Evolutionary conservation across 2,888 invertebrate species (phyloP).

Genomic region (Andrena fulva): DNA sequence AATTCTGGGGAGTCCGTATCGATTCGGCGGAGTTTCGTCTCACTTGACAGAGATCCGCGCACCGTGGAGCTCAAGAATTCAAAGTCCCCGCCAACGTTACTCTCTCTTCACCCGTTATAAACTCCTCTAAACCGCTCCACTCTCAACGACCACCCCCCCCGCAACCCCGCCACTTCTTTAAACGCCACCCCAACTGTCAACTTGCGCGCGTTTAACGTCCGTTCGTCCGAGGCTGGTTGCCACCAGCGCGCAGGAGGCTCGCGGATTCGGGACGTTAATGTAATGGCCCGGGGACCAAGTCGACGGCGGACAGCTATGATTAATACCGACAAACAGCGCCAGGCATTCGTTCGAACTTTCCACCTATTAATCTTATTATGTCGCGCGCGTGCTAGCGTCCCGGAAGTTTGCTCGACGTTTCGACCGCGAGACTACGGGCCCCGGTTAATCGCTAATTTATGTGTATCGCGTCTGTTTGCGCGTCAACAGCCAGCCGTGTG

Average conservation of each 20-base stretch:
- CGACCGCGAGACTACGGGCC: not conserved
- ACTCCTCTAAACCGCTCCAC: not conserved
- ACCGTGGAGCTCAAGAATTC: no score
- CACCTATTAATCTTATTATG: conserved; percentile 42
- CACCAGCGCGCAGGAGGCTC: conserved; percentile 7
- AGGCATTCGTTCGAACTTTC: conserved; percentile 43
- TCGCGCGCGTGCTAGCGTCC: conserved; percentile 7
- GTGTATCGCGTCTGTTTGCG: conserved; percentile 29
- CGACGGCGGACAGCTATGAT: conserved; percentile 32
- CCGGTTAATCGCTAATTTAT: conserved; percentile 41
- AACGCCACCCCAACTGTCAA: not conserved
- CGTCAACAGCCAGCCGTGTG: conserved; percentile 18
- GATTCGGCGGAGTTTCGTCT: not conserved
- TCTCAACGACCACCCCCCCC: no score
- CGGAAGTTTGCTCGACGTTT: conserved; percentile 27
- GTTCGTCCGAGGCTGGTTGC: conserved; percentile 26
- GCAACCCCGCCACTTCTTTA: not conserved
- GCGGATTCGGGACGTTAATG: conserved; percentile 55
- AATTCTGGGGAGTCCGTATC: not conserved
- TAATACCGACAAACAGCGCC: conserved; percentile 26
- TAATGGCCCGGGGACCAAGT: conserved; percentile 57
- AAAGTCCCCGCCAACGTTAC: no score
- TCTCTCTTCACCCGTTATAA: no score
- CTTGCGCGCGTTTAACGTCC: conserved; percentile 23
- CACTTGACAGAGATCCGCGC: no score